Evolutionary conservation across 2,888 invertebrate species (phyloP).

Genomic region (Troides helena): DNA sequence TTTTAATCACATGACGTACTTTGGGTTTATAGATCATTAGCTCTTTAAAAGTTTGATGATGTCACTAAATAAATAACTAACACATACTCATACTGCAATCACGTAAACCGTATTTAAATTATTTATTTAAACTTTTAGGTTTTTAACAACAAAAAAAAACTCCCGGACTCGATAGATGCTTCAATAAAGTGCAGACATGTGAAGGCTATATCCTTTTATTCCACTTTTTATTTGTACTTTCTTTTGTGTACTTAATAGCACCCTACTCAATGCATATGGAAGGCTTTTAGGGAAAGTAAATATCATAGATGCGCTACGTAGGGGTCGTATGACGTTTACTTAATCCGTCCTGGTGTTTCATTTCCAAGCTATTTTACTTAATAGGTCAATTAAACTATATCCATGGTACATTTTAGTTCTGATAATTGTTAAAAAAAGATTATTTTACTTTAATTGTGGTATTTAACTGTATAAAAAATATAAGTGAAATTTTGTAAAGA

Average conservation of each 20-base stretch:
- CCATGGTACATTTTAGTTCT: no score
- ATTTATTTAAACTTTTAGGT: background rate
- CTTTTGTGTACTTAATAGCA: slow-evolving; percentile 38
- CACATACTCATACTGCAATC: no score
- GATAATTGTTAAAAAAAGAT: no score
- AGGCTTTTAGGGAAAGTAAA: slow-evolving; percentile 73
- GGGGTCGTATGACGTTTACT: slow-evolving; percentile 27
- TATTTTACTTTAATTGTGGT: no score
- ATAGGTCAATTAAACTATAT: no score
- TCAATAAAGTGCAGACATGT: background rate
- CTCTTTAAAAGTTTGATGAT: no score
- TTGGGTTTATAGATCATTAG: no score
- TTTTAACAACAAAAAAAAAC: background rate
- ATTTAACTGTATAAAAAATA: no score
- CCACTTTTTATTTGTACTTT: slow-evolving; percentile 16
- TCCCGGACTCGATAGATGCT: background rate
- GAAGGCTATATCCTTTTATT: slow-evolving; percentile 23
- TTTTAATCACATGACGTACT: no score
- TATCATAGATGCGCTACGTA: slow-evolving; percentile 67
- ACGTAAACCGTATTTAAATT: background rate
- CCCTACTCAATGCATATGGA: slow-evolving; percentile 43
- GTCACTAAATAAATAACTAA: no score
- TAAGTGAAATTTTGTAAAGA: no score
- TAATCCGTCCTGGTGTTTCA: slow-evolving; percentile 6
- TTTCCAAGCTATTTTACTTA: background rate